Base-by-base conservation (phyloP, 1,140 invertebrate species). In the Trialeurodes vaporariorum region DNA sequence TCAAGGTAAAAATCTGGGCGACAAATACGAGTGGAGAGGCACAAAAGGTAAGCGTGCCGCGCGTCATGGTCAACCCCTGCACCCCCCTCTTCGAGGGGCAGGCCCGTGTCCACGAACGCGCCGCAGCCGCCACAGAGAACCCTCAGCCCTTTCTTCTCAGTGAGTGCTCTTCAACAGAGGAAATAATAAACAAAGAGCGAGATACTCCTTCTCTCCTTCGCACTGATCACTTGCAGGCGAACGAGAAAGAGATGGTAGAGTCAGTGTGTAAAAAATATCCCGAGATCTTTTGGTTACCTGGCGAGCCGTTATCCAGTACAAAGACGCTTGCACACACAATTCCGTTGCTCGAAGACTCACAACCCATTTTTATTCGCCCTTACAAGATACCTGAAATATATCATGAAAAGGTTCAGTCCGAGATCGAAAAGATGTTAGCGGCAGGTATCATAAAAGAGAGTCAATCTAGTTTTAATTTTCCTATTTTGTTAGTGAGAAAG, bases 311-410 rank as follows among this genome's bases (percentile, higher is more conserved):
- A 26, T 59, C 64, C 1, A 25, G 25, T 26, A 65, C 64, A 2
- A 49, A 65, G 25, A 58, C 27, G 9, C 22, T 66, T 9, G 26
- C 61, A 2, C 49, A 70, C 49, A 27, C 27, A 25, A 70, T 70
- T 1, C 59, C 49, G 2, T 23, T 65, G 1, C 69, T 26, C 1
- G 59, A 65, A n/a, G 64, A 61, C 12, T 22, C 25, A 11, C 71
- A 26, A 27, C 49, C 27, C 1, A 27, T 27, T 13, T 27, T 64
- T 64, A 27, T 27, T 12, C 25, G 22, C 13, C 58, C 34, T 49
- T 49, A 49, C 17, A 49, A 49, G 34, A 49, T 49, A 49, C 34
- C 34, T 17, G 34, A 9, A 9, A 5, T 9, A 49, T 17, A 49
- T 17, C 5, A 49, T 9, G 34, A 49, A 49, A 5, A 49, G 17